Conservation (phyloP, 2,797 vertebrate genomes). For the Ctenopoma multispine region DNA sequence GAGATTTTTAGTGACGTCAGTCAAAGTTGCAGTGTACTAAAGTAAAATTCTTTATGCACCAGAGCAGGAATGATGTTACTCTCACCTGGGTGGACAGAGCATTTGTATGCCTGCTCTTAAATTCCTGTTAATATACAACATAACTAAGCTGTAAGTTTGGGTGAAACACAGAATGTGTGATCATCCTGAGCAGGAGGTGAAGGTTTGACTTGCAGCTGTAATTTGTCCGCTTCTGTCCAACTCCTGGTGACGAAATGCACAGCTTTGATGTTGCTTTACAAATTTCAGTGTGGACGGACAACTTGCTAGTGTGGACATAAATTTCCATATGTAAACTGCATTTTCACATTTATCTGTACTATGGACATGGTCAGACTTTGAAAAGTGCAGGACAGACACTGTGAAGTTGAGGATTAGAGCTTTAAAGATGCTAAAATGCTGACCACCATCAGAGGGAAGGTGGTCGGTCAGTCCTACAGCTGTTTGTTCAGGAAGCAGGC, state of each 20-base stretch:
- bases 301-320: constrained; percentile 59
- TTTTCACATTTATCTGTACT: constrained; percentile 53
- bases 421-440: constrained; percentile 69
- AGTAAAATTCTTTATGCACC: not conserved
- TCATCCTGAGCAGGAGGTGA: not conserved
- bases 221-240: not conserved
- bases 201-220: constrained; percentile 13
- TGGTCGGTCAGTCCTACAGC: constrained; percentile 52
- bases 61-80: not conserved
- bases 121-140: no score
- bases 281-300: constrained; percentile 37
- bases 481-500: constrained; percentile 68
- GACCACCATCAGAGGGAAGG: constrained; percentile 46
- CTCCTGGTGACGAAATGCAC: constrained; percentile 23
- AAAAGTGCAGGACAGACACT: constrained; percentile 49
- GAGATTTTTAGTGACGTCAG: no score
- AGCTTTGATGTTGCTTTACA: constrained; percentile 32
- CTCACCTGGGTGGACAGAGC: not conserved
- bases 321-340: constrained; percentile 51
- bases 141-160: no score
- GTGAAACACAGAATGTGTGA: no score
- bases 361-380: constrained; percentile 50
- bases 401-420: constrained; percentile 67
- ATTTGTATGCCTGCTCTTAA: no score
- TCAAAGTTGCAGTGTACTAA: not conserved